Conservation (phyloP, 2,888 invertebrate species). For the Macrosoma leucophasiata region DNA sequence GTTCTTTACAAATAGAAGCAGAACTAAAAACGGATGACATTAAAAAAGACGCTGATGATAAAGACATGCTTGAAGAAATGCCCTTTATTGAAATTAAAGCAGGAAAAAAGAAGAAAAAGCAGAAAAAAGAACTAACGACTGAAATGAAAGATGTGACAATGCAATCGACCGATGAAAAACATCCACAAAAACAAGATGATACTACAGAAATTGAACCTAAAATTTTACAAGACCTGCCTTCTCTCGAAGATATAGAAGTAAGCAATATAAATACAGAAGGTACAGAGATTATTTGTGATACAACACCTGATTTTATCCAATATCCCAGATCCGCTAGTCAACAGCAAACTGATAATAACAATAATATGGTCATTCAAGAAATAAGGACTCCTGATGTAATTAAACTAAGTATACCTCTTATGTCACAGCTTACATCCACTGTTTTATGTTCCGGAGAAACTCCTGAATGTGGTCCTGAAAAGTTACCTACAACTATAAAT, state of each 20-base stretch:
- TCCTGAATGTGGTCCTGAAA: slow-evolving; percentile 33
- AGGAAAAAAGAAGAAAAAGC: slow-evolving; percentile 39
- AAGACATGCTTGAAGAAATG: no score
- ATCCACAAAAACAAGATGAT: no score
- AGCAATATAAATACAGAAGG: slow-evolving; percentile 32
- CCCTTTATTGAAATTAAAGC: slow-evolving; percentile 26
- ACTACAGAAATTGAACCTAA: no score
- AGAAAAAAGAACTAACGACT: no score
- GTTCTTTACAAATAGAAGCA: no score
- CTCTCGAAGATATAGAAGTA: slow-evolving; percentile 1
- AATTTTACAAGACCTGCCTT: neutral
- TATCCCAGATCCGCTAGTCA: slow-evolving; percentile 54
- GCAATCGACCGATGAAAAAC: no score
- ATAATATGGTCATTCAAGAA: slow-evolving; percentile 55
- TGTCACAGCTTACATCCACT: slow-evolving; percentile 33
- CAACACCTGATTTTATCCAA: slow-evolving; percentile 47
- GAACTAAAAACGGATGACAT: no score
- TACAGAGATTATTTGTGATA: slow-evolving; percentile 36
- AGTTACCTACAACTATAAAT: slow-evolving; percentile 26
- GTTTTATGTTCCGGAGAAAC: slow-evolving; percentile 42
- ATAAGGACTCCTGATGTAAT: slow-evolving; percentile 34
- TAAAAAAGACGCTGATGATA: slow-evolving; percentile 26
- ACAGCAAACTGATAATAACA: slow-evolving; percentile 50
- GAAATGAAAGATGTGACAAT: no score
- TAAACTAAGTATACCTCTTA: slow-evolving; percentile 31